Percentiles rank a stretch among this genome's conserved stretches.
Evolutionary conservation across 2,888 invertebrate genomes (phyloP).

Genomic region (Melinaea menophilus): DNA sequence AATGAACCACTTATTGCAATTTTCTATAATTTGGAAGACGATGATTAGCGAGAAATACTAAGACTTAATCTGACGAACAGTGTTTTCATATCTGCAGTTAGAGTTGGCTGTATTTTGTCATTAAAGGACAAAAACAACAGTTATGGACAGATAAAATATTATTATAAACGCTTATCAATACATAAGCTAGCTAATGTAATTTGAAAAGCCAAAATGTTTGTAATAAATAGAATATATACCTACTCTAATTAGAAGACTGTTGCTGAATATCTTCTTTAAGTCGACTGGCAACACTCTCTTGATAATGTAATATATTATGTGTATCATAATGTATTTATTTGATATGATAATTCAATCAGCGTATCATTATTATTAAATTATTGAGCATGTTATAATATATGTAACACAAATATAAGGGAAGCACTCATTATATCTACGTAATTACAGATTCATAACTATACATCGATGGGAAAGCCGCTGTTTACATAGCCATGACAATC

Average conservation of each 20-base stretch:
- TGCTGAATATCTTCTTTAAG: conserved; percentile 78
- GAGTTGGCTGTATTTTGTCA: too few species aligned
- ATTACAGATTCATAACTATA: too few species aligned
- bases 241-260: conserved; percentile 62
- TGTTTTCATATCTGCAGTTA: too few species aligned
- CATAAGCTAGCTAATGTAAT: neutral
- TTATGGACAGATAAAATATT: too few species aligned
- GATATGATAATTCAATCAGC: conserved; percentile 25
- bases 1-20: too few species aligned
- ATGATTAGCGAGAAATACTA: conserved; percentile 53
- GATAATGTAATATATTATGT: conserved; percentile 32
- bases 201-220: neutral
- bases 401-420: too few species aligned
- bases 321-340: conserved; percentile 20
- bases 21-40: too few species aligned
- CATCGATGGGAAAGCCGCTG: too few species aligned
- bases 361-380: conserved; percentile 51
- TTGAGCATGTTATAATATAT: conserved; percentile 29
- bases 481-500: too few species aligned
- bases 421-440: too few species aligned
- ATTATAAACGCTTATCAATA: too few species aligned
- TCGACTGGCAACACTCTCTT: conserved; percentile 76
- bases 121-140: too few species aligned
- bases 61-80: conserved; percentile 32
- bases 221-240: conserved; percentile 38